Base-by-base conservation (phyloP, 1,140 invertebrate genomes). In the Laupala kohalensis region DNA sequence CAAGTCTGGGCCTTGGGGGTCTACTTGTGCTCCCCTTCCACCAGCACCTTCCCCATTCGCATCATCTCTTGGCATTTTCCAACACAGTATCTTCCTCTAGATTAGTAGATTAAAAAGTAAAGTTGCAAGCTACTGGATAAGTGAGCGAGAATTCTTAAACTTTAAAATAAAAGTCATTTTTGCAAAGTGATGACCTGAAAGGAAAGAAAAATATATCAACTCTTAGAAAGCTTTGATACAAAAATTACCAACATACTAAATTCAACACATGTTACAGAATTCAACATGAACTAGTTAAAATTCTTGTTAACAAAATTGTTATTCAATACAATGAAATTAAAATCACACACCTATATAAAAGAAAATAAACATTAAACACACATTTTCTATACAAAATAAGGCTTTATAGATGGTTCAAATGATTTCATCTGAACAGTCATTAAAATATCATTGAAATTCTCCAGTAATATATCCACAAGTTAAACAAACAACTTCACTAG, bases 21-120 rank as follows among this genome's bases (percentile, higher is more conserved):
- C 37, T 1, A 23, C 67, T 6, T 24, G 23, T 13, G 23, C 64
- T 24, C 64, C 64, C 13, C 63, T 25, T n/a, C 69, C 53, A 6
- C 53, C 69, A 6, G 25, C 63, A 25, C 30, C 53, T 2, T 23
- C 26, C 27, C n/a, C 29, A 23, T 24, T 25, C 6, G 29, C 71
- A 68, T 68, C 65, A 26, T 68, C 71, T 53, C 37, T 25, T 23
- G 71, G 71, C 71, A 72, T 72, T 5, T 26, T 72, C 70, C 19
- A 23, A 2, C 28, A 66, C 37, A 53, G 37, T 19, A n/a, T n/a
- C n/a, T n/a, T 19, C 37, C 37, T 53, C 37, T 53, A 2, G 4
- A 4, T 53, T 9, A 13, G 19, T 2, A 53, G 1, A 13, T 53
- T 19, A 53, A 53, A 13, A 53, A 53, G 37, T 13, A 53, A 19